A percentile compares a stretch with the other conserved stretches of the same genome.
These are phyloP conservation scores for Octodonta nipae DNA, from an alignment of 2,888 invertebrate genomes.

Conservation along the genomic window DNA sequence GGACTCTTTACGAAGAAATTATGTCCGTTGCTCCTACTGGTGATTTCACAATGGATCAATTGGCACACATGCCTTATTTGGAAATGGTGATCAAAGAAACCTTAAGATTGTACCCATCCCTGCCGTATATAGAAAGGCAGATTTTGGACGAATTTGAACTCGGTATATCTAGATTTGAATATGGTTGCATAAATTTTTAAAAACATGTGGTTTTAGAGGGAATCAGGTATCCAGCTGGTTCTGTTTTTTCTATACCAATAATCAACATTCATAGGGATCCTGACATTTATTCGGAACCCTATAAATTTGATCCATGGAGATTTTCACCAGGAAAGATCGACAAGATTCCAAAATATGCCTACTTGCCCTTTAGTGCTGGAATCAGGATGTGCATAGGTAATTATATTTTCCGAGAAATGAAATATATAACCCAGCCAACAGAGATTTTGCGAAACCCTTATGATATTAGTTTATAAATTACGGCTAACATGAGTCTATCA, in stretches of 20 bases:
- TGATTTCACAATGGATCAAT: constrained; percentile 4
- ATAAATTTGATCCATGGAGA: constrained; percentile 5
- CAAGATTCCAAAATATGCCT: constrained; percentile 5
- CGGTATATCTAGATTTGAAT: too few relatives aligned
- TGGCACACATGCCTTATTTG: constrained; percentile 5
- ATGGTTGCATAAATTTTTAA: too few relatives aligned
- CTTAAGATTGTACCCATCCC: constrained; percentile 5
- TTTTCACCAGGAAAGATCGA: constrained; percentile 4
- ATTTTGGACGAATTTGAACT: constrained; percentile 6
- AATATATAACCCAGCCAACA: too few relatives aligned
- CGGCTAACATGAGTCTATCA: too few relatives aligned
- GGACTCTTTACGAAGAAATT: constrained; percentile 4
- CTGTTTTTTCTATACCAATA: constrained; percentile 5
- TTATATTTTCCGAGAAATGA: too few relatives aligned
- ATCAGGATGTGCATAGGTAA: constrained; percentile 8
- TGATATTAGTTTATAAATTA: too few relatives aligned
- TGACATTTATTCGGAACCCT: constrained; percentile 4
- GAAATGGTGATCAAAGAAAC: constrained; percentile 5
- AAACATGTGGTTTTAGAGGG: constrained; percentile 3
- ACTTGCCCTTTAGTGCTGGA: constrained; percentile 8
- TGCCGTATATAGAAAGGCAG: constrained; percentile 6
- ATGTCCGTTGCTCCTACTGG: constrained; percentile 5
- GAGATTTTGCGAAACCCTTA: too few relatives aligned
- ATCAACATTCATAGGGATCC: constrained; percentile 4
- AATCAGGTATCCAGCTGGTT: constrained; percentile 3